Evolutionary conservation across 2,113 vertebrate species (phyloP).

Genomic region (Ochotona princeps): DNA sequence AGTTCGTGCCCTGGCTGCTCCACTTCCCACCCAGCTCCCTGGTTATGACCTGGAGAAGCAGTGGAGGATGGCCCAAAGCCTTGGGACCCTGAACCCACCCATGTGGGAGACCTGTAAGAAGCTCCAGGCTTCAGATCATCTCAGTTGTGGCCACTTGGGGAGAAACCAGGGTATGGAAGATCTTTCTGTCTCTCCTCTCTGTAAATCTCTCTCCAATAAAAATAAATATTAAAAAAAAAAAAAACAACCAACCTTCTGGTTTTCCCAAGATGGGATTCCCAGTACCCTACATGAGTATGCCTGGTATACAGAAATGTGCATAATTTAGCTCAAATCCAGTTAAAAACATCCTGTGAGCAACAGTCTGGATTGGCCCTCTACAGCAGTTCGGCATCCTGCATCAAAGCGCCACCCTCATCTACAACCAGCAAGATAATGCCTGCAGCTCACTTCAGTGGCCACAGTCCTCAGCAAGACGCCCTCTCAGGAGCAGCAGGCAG

Average conservation of each 20-base stretch:
- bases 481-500: background rate
- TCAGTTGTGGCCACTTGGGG: no score
- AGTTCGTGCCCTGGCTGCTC: no score
- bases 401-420: background rate
- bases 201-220: no score
- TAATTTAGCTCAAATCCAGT: background rate
- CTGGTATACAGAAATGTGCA: background rate
- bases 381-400: background rate
- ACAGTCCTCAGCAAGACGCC: background rate
- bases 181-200: no score
- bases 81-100: no score
- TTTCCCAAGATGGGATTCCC: background rate
- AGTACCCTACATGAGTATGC: background rate
- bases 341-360: background rate
- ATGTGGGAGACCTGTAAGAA: no score
- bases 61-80: no score
- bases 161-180: no score
- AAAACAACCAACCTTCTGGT: background rate
- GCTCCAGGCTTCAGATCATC: no score
- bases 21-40: no score
- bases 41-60: no score
- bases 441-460: background rate
- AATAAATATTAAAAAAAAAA: no score
- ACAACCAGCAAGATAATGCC: background rate
- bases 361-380: conserved; percentile 2